Percentiles rank a stretch among this genome's conserved stretches.
Evolutionary conservation across 2,888 invertebrate genomes (phyloP).

Genomic region (Thera britannica): DNA sequence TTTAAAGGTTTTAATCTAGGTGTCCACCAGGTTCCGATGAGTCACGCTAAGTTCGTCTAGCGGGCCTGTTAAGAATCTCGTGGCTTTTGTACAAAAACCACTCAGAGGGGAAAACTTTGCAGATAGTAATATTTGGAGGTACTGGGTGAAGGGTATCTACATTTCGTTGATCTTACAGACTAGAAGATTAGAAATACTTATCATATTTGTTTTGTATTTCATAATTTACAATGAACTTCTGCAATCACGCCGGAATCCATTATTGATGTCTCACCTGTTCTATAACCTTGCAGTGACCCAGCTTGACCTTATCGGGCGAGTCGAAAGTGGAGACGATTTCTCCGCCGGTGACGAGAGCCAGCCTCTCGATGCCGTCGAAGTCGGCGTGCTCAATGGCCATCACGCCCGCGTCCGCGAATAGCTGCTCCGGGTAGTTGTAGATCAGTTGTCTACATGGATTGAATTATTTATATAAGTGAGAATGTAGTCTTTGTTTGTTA

Average conservation of each 20-base stretch:
- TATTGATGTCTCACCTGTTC: slow-evolving; percentile 86
- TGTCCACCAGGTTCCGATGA: too few species aligned
- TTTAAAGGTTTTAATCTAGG: too few species aligned
- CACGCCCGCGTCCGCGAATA: slow-evolving; percentile 98
- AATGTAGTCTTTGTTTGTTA: too few species aligned
- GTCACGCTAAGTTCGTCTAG: too few species aligned
- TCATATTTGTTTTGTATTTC: neutral
- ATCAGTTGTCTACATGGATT: slow-evolving; percentile 91
- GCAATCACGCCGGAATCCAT: too few species aligned
- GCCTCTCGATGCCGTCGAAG: slow-evolving; percentile 99
- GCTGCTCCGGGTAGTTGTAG: slow-evolving; percentile 99
- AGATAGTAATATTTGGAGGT: too few species aligned
- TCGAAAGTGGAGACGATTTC: slow-evolving; percentile 99
- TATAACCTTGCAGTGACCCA: slow-evolving; percentile 97
- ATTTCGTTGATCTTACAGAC: too few species aligned
- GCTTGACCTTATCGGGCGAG: slow-evolving; percentile 94
- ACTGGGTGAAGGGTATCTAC: too few species aligned
- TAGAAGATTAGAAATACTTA: too few species aligned
- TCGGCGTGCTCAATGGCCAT: slow-evolving; percentile 99
- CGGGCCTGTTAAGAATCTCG: too few species aligned
- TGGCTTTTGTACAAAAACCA: too few species aligned
- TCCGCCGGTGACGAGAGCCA: slow-evolving; percentile 98
- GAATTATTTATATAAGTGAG: neutral
- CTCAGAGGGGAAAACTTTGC: too few species aligned
- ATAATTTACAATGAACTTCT: neutral